Conservation (phyloP, 2,113 vertebrate species). For the Herpetotheres cachinnans region DNA sequence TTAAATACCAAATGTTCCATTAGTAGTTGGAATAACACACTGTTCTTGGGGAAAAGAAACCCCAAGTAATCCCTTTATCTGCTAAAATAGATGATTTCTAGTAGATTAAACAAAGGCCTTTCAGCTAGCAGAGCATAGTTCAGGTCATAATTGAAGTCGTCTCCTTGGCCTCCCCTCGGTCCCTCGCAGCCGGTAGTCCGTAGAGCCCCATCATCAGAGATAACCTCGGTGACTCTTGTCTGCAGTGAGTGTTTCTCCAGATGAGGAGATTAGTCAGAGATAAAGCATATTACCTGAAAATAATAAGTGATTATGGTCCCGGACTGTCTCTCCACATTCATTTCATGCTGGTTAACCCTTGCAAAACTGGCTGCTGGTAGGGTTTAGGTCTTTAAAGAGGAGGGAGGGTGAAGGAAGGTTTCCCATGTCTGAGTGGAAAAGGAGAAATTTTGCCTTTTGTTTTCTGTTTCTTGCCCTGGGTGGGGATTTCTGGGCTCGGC, state of each 20-base stretch:
- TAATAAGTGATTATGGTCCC: slow-evolving; percentile 55
- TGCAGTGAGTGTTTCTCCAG: slow-evolving; percentile 47
- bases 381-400: background rate
- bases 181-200: slow-evolving; percentile 23
- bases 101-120: slow-evolving; percentile 69
- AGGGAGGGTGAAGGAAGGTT: background rate
- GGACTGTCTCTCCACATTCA: slow-evolving; percentile 59
- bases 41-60: slow-evolving; percentile 52
- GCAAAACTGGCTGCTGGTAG: slow-evolving; percentile 21
- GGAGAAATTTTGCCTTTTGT: background rate
- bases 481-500: background rate
- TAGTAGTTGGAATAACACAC: slow-evolving; percentile 58
- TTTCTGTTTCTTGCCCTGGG: background rate
- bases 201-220: slow-evolving; percentile 63
- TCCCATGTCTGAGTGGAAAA: background rate
- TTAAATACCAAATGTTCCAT: slow-evolving; percentile 49
- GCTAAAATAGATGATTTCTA: slow-evolving; percentile 70
- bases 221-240: slow-evolving; percentile 57
- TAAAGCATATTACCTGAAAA: slow-evolving; percentile 68
- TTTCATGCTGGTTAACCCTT: slow-evolving; percentile 54
- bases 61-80: slow-evolving; percentile 63
- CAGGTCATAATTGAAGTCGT: slow-evolving; percentile 56
- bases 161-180: slow-evolving; percentile 36
- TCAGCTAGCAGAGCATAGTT: slow-evolving; percentile 61
- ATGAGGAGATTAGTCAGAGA: slow-evolving; percentile 59